Conservation (phyloP, 2,888 invertebrate genomes). For the Poecilus cupreus region DNA sequence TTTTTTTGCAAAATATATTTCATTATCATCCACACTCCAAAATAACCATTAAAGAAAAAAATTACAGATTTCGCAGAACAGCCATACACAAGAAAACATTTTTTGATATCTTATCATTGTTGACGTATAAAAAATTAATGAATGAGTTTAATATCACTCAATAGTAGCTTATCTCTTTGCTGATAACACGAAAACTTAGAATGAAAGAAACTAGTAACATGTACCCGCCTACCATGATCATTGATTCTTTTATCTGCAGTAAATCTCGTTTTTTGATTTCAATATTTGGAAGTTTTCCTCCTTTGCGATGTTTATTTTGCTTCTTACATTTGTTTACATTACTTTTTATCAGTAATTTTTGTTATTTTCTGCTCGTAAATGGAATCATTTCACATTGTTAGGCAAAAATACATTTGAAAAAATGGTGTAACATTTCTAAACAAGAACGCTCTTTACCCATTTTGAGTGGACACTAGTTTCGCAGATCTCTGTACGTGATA, state of each 20-base stretch:
- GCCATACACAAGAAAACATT: background rate
- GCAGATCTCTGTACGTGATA: too few species aligned
- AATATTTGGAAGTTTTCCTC: background rate
- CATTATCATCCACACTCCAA: constrained; percentile 30
- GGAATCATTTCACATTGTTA: too few species aligned
- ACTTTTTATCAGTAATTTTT: too few species aligned
- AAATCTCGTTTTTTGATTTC: background rate
- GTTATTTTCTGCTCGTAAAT: too few species aligned
- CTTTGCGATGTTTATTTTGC: background rate
- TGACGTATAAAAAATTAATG: constrained; percentile 32
- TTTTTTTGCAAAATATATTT: background rate
- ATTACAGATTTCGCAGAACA: background rate
- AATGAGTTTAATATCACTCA: constrained; percentile 37
- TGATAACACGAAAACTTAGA: background rate
- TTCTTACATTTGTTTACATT: background rate
- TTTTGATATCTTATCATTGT: constrained; percentile 45
- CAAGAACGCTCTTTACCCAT: too few species aligned
- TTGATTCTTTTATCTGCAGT: background rate
- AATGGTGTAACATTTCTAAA: too few species aligned
- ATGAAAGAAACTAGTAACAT: too few species aligned
- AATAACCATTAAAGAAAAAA: background rate
- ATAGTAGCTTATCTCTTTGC: background rate
- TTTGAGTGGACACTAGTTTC: too few species aligned
- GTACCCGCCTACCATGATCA: background rate
- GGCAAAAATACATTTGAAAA: too few species aligned